Percentiles rank a stretch among this genome's conserved stretches.
Conservation (phyloP, 2,113 vertebrate species). For the Trichomycterus rosablanca region DNA sequence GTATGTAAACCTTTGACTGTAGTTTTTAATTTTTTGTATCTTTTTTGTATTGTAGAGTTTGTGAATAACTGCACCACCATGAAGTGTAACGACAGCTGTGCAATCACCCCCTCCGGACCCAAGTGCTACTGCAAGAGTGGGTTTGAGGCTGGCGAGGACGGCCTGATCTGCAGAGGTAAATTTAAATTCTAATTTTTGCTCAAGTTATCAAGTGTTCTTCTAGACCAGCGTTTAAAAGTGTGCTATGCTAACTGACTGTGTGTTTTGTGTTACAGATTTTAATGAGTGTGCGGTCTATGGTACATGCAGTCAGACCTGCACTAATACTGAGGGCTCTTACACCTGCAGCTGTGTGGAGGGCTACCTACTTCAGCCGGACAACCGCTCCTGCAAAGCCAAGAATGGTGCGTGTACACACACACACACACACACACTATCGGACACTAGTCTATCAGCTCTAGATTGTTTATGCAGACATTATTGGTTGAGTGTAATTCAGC, state of each 20-base stretch:
- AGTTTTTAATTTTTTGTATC: too few relatives aligned
- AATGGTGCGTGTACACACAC: slow-evolving; percentile 71
- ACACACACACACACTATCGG: background rate
- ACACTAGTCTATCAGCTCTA: too few relatives aligned
- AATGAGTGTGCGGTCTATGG: slow-evolving; percentile 90
- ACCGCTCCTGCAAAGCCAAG: slow-evolving; percentile 97
- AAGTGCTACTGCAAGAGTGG: slow-evolving; percentile 83
- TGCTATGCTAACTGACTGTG: background rate
- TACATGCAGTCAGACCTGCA: slow-evolving; percentile 91
- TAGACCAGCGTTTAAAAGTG: background rate
- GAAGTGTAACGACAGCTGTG: slow-evolving; percentile 81
- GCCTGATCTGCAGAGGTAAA: slow-evolving; percentile 85
- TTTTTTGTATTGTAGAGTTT: slow-evolving; percentile 62
- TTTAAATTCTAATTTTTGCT: background rate
- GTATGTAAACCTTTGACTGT: too few relatives aligned
- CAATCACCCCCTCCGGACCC: slow-evolving; percentile 74
- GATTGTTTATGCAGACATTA: too few relatives aligned
- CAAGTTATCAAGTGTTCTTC: background rate
- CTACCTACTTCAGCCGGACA: slow-evolving; percentile 90
- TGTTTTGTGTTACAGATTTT: slow-evolving; percentile 72
- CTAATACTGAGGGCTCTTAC: slow-evolving; percentile 84
- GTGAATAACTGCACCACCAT: slow-evolving; percentile 70
- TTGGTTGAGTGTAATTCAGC: too few relatives aligned
- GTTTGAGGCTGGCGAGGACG: slow-evolving; percentile 81
- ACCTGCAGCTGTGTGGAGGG: slow-evolving; percentile 90